Evolutionary conservation across 2,797 vertebrate genomes (phyloP).

Genomic region (Scolopax bukidnonensis): DNA sequence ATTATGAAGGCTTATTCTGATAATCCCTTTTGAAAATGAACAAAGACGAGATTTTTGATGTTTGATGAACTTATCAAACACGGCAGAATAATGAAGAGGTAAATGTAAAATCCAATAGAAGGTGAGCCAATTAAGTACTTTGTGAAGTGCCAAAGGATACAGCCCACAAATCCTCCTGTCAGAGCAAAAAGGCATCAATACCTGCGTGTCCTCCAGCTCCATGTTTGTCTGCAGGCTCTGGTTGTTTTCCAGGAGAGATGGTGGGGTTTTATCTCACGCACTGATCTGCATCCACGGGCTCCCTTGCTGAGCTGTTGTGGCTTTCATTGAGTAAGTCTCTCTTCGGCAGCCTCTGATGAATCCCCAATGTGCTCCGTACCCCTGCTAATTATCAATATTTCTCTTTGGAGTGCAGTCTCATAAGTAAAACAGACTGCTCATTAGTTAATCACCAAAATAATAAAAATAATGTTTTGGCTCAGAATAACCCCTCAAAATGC

Average conservation of each 20-base stretch:
- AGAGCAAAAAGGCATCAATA: neutral
- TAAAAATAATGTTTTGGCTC: neutral
- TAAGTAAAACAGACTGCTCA: constrained; percentile 48
- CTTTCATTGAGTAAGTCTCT: neutral
- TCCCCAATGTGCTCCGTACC: neutral
- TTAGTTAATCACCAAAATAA: constrained; percentile 53
- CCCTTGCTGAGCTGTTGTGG: neutral
- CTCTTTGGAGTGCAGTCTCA: neutral
- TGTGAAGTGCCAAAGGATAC: constrained; percentile 57
- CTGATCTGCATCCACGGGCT: neutral
- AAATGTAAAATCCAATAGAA: constrained; percentile 71
- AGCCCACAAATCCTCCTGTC: constrained; percentile 37
- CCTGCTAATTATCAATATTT: constrained; percentile 48
- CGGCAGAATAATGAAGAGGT: constrained; percentile 78
- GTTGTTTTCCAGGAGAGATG: neutral
- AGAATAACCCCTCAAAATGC: neutral
- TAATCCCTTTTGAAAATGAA: constrained; percentile 80
- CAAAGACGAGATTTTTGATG: constrained; percentile 75
- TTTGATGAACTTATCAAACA: constrained; percentile 82
- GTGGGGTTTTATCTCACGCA: neutral
- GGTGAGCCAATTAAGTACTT: constrained; percentile 73
- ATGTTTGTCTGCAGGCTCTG: neutral
- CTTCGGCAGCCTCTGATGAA: neutral
- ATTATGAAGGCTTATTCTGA: constrained; percentile 77
- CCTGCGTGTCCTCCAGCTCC: rapidly evolving